Evolutionary conservation across 1,140 invertebrate genomes (phyloP), one percentile per base, ranked within the genome.

Genomic region (Calosoma granatense): DNA sequence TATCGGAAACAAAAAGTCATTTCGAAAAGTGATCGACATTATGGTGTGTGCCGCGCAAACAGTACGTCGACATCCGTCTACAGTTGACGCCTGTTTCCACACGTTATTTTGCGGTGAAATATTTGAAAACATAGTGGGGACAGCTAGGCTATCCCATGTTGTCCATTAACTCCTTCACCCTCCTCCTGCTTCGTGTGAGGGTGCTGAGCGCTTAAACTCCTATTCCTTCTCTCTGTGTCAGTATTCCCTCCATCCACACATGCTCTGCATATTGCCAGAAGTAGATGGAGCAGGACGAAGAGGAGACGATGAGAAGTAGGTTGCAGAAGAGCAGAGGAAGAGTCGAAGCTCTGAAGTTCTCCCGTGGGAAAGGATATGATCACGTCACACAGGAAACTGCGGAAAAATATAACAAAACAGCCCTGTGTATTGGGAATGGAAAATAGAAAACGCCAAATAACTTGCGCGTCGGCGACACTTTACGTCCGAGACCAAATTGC

Each of bases 381-480:
- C 41, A 47, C 41, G 41, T 47, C 41, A 47, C 41, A 47, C 17
- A 47, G 41, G 41, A 47, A 47, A 47, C 41, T 47, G 41, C 41
- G 41, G 41, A 47, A 47, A 47, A 47, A 47, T 47, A 47, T 47
- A 47, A 47, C 41, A 47, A 47, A 47, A 47, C 41, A 47, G 41
- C 41, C 3, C 41, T 47, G 41, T 17, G 41, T 47, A 47, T 47
- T 47, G 41, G 41, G 41, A 47, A 47, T 47, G 41, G 41, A 47
- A 47, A 47, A 47, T 47, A 47, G 41, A 47, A 47, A 47, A 47
- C 17, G 41, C 41, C 41, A 47, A 47, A 47, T 47, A 47, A 47
- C 6, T 11, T 47, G 15, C 17, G 17, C 26, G 26, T 14, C 6
- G 6, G 26, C 17, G 41, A 47, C 41, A 47, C 41, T 47, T 47